phyloP scores from a whole-genome alignment of 2,888 invertebrate genomes.

The Apoderus coryli region DNA sequence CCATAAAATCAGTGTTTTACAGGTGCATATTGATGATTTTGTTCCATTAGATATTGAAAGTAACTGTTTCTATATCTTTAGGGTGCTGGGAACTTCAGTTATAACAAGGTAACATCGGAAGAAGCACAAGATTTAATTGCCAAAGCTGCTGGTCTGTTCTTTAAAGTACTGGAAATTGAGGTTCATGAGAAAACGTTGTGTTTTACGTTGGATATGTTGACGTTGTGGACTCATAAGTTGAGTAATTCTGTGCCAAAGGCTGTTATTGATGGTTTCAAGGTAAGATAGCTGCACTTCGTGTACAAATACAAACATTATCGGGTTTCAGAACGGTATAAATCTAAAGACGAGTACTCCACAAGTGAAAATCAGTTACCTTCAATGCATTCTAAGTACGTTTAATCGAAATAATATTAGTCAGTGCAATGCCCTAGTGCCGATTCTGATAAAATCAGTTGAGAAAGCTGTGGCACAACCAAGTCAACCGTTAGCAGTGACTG shows the following conservation, averaged over 20 bases:
- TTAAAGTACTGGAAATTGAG: conserved; percentile 71
- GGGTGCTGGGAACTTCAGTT: conserved; percentile 61
- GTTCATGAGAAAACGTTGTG: conserved; percentile 85
- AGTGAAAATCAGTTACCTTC: conserved; percentile 66
- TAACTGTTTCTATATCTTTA: no score
- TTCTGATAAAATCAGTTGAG: conserved; percentile 56
- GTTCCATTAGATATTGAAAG: conserved; percentile 5
- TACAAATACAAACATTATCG: no score
- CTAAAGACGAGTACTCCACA: conserved; percentile 63
- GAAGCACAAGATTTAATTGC: conserved; percentile 43
- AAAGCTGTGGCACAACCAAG: conserved; percentile 61
- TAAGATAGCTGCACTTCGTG: no score
- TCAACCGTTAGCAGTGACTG: conserved; percentile 52
- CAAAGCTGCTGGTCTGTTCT: conserved; percentile 49
- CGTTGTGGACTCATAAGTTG: conserved; percentile 60
- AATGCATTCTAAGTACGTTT: conserved; percentile 54
- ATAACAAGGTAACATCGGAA: conserved; percentile 47
- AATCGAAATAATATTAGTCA: conserved; percentile 37
- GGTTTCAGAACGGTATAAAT: conserved; percentile 50
- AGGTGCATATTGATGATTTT: conserved; percentile 34
- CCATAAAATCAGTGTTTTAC: conserved; percentile 75
- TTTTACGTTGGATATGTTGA: conserved; percentile 65
- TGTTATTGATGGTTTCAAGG: conserved; percentile 49
- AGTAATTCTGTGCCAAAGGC: conserved; percentile 47
- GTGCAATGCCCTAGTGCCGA: conserved; percentile 39